Conservation (phyloP, 2,888 invertebrate genomes). For the Lingula anatina region DNA sequence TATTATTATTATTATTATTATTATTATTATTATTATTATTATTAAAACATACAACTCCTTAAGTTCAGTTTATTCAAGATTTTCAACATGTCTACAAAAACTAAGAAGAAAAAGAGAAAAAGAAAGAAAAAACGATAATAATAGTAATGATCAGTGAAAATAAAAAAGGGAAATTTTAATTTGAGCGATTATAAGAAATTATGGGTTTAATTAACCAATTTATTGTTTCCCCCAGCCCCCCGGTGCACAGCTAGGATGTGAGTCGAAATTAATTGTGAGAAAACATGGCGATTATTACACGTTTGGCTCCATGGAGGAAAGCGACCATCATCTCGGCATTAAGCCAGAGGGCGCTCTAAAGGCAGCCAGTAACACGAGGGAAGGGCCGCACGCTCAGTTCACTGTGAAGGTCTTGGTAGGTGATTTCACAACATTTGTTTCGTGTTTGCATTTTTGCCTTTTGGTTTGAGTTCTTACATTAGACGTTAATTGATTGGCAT, state of each 20-base stretch:
- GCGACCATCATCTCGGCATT: slow-evolving; percentile 29
- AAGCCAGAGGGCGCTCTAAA: slow-evolving; percentile 34
- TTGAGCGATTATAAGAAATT: neutral
- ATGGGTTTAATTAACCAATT: neutral
- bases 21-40: no score
- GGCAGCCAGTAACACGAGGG: slow-evolving; percentile 32
- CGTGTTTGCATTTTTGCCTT: no score
- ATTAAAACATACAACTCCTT: no score
- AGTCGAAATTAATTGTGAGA: slow-evolving; percentile 29
- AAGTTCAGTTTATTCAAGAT: neutral
- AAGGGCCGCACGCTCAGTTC: slow-evolving; percentile 33
- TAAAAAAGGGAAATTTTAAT: neutral
- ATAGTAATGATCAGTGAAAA: neutral
- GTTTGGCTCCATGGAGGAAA: slow-evolving; percentile 35
- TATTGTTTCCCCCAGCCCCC: slow-evolving; percentile 20
- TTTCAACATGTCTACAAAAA: neutral
- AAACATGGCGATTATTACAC: slow-evolving; percentile 23
- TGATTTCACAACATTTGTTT: no score
- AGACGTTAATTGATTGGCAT: no score
- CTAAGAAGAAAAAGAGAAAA: neutral
- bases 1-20: no score
- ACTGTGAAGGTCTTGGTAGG: slow-evolving; percentile 37
- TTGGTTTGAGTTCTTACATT: no score
- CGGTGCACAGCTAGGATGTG: slow-evolving; percentile 24
- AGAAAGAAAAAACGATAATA: neutral